Conservation (phyloP, 30 jellyfish, hydroid and myxozoan genomes). For the Aurelia coerulea region DNA sequence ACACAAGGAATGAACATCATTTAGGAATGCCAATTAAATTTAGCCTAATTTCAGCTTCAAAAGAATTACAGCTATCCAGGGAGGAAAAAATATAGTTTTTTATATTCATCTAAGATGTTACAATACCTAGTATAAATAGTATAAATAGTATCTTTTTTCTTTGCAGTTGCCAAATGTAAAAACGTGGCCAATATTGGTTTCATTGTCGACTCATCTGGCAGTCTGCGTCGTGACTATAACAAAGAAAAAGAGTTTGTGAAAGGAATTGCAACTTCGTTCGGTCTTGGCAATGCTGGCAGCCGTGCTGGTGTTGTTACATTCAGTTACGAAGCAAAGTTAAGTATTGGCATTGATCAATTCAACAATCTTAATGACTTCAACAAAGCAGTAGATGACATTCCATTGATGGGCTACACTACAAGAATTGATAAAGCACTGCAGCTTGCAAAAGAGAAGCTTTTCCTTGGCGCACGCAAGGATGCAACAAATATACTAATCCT, state of each 20-base stretch:
- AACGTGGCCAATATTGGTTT: slow-evolving; percentile 88
- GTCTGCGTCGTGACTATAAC: slow-evolving; percentile 75
- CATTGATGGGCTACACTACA: slow-evolving; percentile 89
- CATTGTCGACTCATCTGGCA: slow-evolving; percentile 96
- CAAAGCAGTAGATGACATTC: slow-evolving; percentile 85
- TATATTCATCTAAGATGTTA: too few relatives aligned
- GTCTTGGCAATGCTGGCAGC: slow-evolving; percentile 71
- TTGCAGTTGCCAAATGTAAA: slow-evolving; percentile 44
- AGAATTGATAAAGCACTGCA: slow-evolving; percentile 93
- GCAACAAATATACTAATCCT: slow-evolving; percentile 76
- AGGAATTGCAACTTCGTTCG: slow-evolving; percentile 70
- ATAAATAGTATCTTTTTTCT: too few relatives aligned
- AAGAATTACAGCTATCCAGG: too few relatives aligned
- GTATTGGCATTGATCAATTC: slow-evolving; percentile 71
- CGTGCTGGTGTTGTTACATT: slow-evolving; percentile 89
- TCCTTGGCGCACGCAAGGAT: slow-evolving; percentile 84
- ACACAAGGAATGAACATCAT: too few relatives aligned
- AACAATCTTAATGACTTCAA: slow-evolving; percentile 64
- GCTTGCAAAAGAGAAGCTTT: slow-evolving; percentile 68
- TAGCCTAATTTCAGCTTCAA: too few relatives aligned
- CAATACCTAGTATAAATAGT: too few relatives aligned
- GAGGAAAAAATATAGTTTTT: too few relatives aligned
- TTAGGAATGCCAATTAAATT: too few relatives aligned
- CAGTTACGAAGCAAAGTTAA: slow-evolving; percentile 84
- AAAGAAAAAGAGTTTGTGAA: slow-evolving; percentile 91